Base-by-base conservation (phyloP, 2,888 invertebrate genomes). In the Heliconius ismenius region DNA sequence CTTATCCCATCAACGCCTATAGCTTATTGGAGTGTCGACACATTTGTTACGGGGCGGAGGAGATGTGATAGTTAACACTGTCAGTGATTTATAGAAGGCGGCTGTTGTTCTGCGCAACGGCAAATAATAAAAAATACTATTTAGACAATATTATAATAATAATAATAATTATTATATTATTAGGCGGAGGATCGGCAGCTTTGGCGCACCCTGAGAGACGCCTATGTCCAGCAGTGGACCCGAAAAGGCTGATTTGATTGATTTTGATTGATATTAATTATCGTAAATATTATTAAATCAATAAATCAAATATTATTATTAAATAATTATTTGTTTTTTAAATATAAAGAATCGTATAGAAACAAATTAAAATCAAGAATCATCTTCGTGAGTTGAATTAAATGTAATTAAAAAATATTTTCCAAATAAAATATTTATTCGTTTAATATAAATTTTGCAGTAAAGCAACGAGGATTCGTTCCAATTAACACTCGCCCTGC, bases 401-500 rank as follows among this genome's bases (percentile, higher is more conserved):
- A 4, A 32, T 32, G 32, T 9, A 43, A 18, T n/a, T 24, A 54
- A 58, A 15, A 62, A 21, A 21, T 24, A 39, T n/a, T 26, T 13
- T 13, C 18, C 26, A 28, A 11, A 11, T 28, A 54, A 69, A 24
- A n/a, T 24, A 13, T 60, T 4, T 21, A 21, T 73, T 63, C 32
- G 73, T 77, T 72, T 77, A 77, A 74, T 78, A 78, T 81, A 82
- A 81, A 83, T 87, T 91, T 90, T 90, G 90, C 84, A 84, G 84
- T 85, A 82, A 85, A 84, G 85, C 84, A 86, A 83, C 83, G 86
- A 85, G 89, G 89, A 91, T 91, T 91, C 91, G 89, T 90, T 88
- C 92, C 92, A 93, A 93, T 93, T 93, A 93, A 92, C 93, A 92
- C 92, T 87, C 87, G 83, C 81, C 84, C 83, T 83, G 86, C 84